Evolutionary conservation across 1,140 invertebrate species (phyloP).

Genomic region (Tetragonula clypearis): DNA sequence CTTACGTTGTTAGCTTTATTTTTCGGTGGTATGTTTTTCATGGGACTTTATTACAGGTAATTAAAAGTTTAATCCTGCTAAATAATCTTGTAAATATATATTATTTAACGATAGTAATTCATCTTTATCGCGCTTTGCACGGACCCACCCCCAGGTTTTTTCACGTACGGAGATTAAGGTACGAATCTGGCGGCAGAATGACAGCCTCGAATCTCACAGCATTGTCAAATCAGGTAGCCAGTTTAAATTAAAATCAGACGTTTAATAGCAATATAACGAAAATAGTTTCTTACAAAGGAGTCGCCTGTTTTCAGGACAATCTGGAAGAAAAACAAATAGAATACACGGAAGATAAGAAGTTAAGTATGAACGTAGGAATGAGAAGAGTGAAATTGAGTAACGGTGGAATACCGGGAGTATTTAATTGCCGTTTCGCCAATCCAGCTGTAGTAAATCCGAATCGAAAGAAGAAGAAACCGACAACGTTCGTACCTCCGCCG

Average conservation of each 20-base stretch:
- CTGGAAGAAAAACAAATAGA: constrained; percentile 75
- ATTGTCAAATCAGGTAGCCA: constrained; percentile 73
- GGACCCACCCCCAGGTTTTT: constrained; percentile 83
- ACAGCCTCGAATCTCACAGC: constrained; percentile 74
- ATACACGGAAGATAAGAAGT: constrained; percentile 74
- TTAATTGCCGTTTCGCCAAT: constrained; percentile 93
- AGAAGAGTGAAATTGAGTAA: constrained; percentile 78
- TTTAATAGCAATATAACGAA: not conserved
- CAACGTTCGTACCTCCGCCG: constrained; percentile 91
- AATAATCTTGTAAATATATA: not conserved
- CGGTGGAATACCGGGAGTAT: constrained; percentile 90
- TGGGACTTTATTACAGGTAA: constrained; percentile 91
- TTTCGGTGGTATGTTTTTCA: constrained; percentile 90
- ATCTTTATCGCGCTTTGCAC: not conserved
- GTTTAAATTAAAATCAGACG: not conserved
- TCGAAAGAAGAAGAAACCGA: constrained; percentile 95
- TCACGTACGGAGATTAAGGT: constrained; percentile 85
- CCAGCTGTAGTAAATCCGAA: constrained; percentile 84
- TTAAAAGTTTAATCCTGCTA: not conserved
- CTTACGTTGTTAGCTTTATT: constrained; percentile 84
- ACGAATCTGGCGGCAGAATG: constrained; percentile 85
- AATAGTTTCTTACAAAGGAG: not conserved
- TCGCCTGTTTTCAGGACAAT: constrained; percentile 67
- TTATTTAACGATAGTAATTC: not conserved
- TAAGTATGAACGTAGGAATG: constrained; percentile 66